Conservation (phyloP, 1,140 invertebrate species). For the Polyergus mexicanus region DNA sequence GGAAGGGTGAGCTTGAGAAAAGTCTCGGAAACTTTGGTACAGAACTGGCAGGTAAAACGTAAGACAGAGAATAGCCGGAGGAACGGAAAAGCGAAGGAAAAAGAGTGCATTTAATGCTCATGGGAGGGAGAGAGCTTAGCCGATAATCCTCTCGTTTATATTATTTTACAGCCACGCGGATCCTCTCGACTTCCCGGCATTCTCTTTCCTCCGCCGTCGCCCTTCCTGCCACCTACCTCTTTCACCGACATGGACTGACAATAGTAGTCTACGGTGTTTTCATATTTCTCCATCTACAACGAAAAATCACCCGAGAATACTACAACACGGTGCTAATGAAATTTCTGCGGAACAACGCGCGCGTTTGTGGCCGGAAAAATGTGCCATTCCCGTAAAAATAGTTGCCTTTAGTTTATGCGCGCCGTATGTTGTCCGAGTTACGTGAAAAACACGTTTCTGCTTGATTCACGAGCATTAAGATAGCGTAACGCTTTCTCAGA, state of each 20-base stretch:
- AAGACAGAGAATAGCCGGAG: slow-evolving; percentile 40
- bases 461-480: slow-evolving; percentile 42
- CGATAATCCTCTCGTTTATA: slow-evolving; percentile 78
- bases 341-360: slow-evolving; percentile 63
- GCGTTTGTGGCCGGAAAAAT: neutral
- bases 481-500: neutral
- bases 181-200: slow-evolving; percentile 13
- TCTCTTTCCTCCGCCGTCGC: neutral
- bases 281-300: slow-evolving; percentile 68
- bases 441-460: slow-evolving; percentile 28
- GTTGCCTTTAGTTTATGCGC: neutral
- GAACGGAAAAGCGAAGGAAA: slow-evolving; percentile 20
- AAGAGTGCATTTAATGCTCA: slow-evolving; percentile 69
- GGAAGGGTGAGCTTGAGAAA: slow-evolving; percentile 14
- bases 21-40: slow-evolving; percentile 63
- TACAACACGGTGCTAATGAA: slow-evolving; percentile 69
- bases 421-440: slow-evolving; percentile 20
- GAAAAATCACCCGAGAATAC: slow-evolving; percentile 56
- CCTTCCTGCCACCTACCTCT: neutral
- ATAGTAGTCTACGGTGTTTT: slow-evolving; percentile 56
- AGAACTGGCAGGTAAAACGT: slow-evolving; percentile 59
- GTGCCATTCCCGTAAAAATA: slow-evolving; percentile 53
- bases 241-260: slow-evolving; percentile 51
- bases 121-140: slow-evolving; percentile 58
- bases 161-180: slow-evolving; percentile 67